Base-by-base conservation (phyloP, 2,888 invertebrate species). In the Epinotia demarniana region DNA sequence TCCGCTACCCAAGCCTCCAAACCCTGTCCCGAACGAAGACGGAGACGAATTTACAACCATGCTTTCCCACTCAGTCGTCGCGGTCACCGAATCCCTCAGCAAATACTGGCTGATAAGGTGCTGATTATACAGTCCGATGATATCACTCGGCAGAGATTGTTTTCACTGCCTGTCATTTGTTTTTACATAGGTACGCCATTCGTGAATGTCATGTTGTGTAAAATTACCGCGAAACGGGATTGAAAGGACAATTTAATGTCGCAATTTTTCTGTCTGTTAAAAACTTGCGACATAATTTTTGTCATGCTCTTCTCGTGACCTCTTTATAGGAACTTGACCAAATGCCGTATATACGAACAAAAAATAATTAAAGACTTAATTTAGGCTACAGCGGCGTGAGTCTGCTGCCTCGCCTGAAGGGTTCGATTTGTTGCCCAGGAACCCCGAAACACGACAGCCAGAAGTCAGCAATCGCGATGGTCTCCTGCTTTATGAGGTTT, bases 31-130 rank as follows among this genome's bases (percentile, higher is more conserved):
- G 53, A 55, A 78, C 79, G 81, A 79, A 77, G 78, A 77, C 77
- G 78, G 77, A 86, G 87, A 89, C 83, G 87, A 83, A 87, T 91
- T 91, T 91, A 91, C 86, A 85, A 72, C 85, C 79, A 18, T 82
- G 87, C 86, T 90, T 90, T 88, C 81, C 53, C 53, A 13, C 84
- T 84, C 81, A 79, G 74, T 72, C 85, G 80, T 85, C 87, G 89
- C 92, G 92, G 92, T 92, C 92, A 92, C 90, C 88, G 79, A 86
- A 92, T 91, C 90, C 87, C 85, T 89, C 85, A 89, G 81, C 89
- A 93, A 93, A 93, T 91, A 92, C 80, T 79, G 81, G 16, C 60
- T 67, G 75, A 75, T 75, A 75, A 72, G 58, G 16, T 19, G 43
- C 67, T 69, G 72, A 72, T 77, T 77, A 77, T 69, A 77, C 46